Percentiles rank a stretch among this genome's conserved stretches.
phyloP scores from a whole-genome alignment of 2,888 invertebrate genomes.

The Escarpia spicata region DNA sequence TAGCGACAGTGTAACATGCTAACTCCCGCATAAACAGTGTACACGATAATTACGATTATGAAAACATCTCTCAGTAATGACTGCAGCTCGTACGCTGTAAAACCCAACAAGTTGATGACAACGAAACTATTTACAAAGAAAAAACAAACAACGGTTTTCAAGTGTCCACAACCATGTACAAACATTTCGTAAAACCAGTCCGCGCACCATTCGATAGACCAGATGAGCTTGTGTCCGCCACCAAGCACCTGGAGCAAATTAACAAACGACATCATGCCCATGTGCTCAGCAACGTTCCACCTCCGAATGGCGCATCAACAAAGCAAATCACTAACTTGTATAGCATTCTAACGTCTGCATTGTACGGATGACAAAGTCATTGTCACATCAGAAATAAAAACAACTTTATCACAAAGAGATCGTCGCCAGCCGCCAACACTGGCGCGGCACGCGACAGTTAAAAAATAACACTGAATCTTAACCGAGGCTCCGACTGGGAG shows the following conservation, averaged over 20 bases:
- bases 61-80: background rate
- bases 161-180: background rate
- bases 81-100: background rate
- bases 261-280: background rate
- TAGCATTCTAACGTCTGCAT: background rate
- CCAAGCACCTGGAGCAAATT: conserved; percentile 12
- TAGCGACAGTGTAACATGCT: background rate
- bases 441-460: background rate
- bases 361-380: background rate
- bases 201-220: background rate
- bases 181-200: background rate
- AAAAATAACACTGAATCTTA: background rate
- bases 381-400: background rate
- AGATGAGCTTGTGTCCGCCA: background rate
- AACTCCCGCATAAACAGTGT: background rate
- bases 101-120: background rate
- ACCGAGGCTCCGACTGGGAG: background rate
- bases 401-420: conserved; percentile 13
- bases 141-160: background rate
- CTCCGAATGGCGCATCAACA: background rate
- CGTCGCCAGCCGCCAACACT: background rate
- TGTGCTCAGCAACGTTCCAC: background rate
- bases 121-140: conserved; percentile 1
- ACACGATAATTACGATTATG: background rate
- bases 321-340: background rate